Conservation (phyloP, 2,113 vertebrate genomes). For the Mormyrus iriodes region DNA sequence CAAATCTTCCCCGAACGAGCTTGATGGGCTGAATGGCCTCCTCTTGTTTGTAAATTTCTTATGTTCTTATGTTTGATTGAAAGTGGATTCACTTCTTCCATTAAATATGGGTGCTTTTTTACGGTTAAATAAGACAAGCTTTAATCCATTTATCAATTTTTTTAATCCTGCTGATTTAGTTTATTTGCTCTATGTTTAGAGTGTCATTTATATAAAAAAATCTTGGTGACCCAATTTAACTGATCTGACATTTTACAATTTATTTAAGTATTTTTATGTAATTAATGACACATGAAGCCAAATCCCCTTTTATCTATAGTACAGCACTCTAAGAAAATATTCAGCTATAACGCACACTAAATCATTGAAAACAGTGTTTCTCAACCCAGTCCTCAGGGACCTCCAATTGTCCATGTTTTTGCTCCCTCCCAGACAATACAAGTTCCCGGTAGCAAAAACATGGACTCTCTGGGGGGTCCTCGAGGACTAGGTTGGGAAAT, state of each 20-base stretch:
- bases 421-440: neutral
- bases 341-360: neutral
- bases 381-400: too few species aligned
- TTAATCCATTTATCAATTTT: neutral
- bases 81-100: neutral
- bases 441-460: neutral
- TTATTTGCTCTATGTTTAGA: neutral
- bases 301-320: neutral
- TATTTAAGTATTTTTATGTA: neutral
- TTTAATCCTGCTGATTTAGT: neutral
- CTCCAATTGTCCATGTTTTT: too few species aligned
- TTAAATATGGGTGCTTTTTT: neutral
- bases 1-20: too few species aligned
- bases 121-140: neutral
- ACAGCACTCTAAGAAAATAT: neutral
- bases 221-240: neutral
- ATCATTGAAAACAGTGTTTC: neutral
- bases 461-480: neutral
- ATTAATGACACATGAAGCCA: neutral
- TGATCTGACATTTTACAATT: neutral
- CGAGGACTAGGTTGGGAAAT: neutral
- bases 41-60: too few species aligned
- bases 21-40: too few species aligned
- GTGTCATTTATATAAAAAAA: neutral
- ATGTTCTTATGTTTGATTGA: neutral